Conservation (phyloP, 2,888 invertebrate genomes). For the Linyphia triangularis region DNA sequence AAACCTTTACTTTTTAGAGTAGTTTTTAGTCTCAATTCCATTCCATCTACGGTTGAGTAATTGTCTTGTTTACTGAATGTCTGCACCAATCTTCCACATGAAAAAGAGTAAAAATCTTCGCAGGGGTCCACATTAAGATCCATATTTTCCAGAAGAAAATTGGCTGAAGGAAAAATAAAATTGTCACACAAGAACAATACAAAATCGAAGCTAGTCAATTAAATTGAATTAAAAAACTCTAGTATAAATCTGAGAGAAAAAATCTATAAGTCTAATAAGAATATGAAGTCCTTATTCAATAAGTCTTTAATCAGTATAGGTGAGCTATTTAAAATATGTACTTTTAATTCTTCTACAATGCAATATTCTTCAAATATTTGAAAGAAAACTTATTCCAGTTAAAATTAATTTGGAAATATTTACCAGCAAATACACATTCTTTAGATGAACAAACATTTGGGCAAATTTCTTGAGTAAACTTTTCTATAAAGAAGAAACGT, state of each 20-base stretch:
- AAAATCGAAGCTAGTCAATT: no score
- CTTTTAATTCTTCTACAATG: no score
- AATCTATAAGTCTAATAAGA: neutral
- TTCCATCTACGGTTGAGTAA: neutral
- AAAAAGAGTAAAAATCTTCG: constrained; percentile 35
- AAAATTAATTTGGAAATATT: neutral
- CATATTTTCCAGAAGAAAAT: constrained; percentile 21
- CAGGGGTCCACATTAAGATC: constrained; percentile 17
- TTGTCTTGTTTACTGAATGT: constrained; percentile 4
- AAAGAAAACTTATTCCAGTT: neutral
- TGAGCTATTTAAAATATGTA: neutral
- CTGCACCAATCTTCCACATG: constrained; percentile 16
- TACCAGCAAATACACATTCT: constrained; percentile 32
- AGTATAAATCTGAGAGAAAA: no score
- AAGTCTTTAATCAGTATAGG: neutral
- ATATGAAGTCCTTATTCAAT: neutral
- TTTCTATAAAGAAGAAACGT: constrained; percentile 22
- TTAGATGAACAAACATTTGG: constrained; percentile 3
- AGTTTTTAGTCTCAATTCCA: neutral
- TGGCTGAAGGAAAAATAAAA: neutral
- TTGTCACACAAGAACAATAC: no score
- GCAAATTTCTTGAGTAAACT: constrained; percentile 18
- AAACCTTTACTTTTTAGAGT: constrained; percentile 29
- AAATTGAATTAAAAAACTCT: no score
- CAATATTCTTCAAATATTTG: no score